phyloP scores from a whole-genome alignment of 2,113 vertebrate genomes.

The Fulica atra region DNA sequence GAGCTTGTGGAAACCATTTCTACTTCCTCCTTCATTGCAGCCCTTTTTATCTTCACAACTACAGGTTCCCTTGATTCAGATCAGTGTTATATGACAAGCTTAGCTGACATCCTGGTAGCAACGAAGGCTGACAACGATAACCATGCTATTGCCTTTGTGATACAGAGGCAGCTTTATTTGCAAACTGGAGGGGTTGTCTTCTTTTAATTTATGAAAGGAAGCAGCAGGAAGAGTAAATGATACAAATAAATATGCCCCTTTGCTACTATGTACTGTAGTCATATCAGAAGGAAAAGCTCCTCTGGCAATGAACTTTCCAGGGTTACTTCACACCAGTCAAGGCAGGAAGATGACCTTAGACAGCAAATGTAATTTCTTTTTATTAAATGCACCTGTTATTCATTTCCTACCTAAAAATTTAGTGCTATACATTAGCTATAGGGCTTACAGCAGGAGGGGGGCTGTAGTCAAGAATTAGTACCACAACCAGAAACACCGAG shows the following conservation, averaged over 20 bases:
- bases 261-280: not conserved
- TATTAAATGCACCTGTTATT: not conserved
- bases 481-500: not conserved
- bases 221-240: not conserved
- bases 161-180: not conserved
- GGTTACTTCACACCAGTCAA: not conserved
- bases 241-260: not conserved
- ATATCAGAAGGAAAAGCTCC: not conserved
- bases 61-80: not conserved
- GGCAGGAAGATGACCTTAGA: not conserved
- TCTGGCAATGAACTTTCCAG: not conserved
- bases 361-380: not conserved
- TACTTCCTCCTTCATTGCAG: not conserved
- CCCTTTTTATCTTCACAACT: not conserved
- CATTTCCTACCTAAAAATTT: not conserved
- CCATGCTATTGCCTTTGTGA: not conserved
- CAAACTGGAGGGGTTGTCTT: not conserved
- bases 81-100: not conserved
- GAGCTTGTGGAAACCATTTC: not conserved
- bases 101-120: not conserved
- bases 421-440: not conserved
- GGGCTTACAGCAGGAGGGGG: not conserved
- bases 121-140: not conserved
- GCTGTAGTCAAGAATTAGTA: not conserved
- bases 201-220: conserved; percentile 15